Base-by-base conservation (phyloP, 2,113 vertebrate species). In the Daubentonia madagascariensis region DNA sequence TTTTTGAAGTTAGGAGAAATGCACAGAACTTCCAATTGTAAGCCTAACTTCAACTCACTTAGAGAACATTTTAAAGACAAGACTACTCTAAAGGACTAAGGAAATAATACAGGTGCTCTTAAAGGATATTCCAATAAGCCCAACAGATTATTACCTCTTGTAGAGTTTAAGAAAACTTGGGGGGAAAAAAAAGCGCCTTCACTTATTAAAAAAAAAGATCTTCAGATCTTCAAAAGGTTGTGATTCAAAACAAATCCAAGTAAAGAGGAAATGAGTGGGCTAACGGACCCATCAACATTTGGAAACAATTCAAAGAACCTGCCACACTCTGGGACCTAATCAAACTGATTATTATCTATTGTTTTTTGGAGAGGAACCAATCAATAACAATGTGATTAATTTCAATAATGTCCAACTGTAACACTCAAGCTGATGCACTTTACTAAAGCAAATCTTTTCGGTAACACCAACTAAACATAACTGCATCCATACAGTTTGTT, bases 231-330 rank as follows among this genome's bases (percentile, higher is more conserved):
- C 30, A 76, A 88, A 89, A 91, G 28, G 43, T 23, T 91, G 28
- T 90, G 54, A 72, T 32, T 79, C 32, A 80, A 73, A 96, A 57
- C 32, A 72, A 76, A 85, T 89, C 10, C 48, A 93, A 79, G 30
- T 37, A 57, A 92, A 91, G 30, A 83, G 67, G 78, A 88, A 92
- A 84, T 88, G n/a, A 91, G 75, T 90, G 86, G 67, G 28, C 16
- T 83, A 61, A 73, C 57, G 16, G 57, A 61, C 35, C 35, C 63
- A 85, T 78, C 68, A 67, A 91, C 50, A 97, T 78, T 86, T 86
- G 79, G 88, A 50, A 94, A 43, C 32, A 94, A 94, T 86, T 87
- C 92, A 87, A 94, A 97, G 45, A 93, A 57, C 2, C 13, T 92
- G 63, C 32, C 18, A 92, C 43, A 92, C 43, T 89, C n/a, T 54